phyloP scores from a whole-genome alignment of 2,888 invertebrate species.

The Teinopalpus imperialis region DNA sequence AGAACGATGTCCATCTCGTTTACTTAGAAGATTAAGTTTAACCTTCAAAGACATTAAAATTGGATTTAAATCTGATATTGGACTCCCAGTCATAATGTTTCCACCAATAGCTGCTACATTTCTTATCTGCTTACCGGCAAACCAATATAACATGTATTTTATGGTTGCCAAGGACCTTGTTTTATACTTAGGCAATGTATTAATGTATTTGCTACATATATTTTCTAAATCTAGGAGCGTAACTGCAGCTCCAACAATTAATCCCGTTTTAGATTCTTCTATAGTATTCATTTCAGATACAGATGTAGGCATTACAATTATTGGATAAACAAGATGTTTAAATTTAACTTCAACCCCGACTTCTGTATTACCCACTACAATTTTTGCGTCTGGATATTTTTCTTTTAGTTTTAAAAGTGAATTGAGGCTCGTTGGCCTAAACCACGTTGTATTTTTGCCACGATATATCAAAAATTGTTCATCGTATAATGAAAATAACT shows the following conservation, averaged over 20 bases:
- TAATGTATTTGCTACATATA: constrained; percentile 82
- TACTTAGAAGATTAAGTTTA: constrained; percentile 85
- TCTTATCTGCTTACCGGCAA: constrained; percentile 97
- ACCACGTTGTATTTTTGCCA: constrained; percentile 85
- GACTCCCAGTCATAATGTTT: constrained; percentile 97
- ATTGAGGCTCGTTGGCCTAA: constrained; percentile 83
- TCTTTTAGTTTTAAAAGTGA: constrained; percentile 85
- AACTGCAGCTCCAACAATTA: constrained; percentile 91
- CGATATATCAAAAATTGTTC: constrained; percentile 70
- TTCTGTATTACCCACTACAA: constrained; percentile 92
- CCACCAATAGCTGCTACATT: constrained; percentile 97
- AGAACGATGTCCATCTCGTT: constrained; percentile 74
- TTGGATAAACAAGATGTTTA: constrained; percentile 88
- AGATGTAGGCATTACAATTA: constrained; percentile 92
- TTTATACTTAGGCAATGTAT: constrained; percentile 78
- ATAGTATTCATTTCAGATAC: constrained; percentile 89
- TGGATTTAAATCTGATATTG: constrained; percentile 97
- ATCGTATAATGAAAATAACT: constrained; percentile 82
- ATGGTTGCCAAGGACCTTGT: constrained; percentile 87
- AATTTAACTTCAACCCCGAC: constrained; percentile 93
- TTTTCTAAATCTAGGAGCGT: constrained; percentile 90
- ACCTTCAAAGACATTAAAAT: constrained; percentile 93
- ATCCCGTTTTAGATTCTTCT: constrained; percentile 75
- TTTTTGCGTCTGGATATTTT: constrained; percentile 85
- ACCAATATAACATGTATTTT: constrained; percentile 94